Percentiles rank a stretch among this genome's conserved stretches.
These are phyloP conservation scores for Chamaetylas fuelleborni DNA, from an alignment of 2,113 vertebrate genomes.

Conservation along the genomic window DNA sequence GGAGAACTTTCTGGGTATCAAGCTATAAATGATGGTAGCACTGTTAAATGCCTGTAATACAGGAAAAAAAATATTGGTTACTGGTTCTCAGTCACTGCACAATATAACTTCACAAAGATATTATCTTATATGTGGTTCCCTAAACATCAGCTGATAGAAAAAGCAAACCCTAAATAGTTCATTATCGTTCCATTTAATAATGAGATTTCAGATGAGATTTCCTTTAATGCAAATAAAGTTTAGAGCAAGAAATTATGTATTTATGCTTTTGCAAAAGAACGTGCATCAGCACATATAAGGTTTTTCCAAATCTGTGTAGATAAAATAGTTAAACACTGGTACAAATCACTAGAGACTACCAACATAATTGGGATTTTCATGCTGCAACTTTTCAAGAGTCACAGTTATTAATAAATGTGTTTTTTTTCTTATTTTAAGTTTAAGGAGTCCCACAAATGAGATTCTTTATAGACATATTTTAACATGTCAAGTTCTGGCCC, in stretches of 20 bases:
- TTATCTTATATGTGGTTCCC: fast-evolving
- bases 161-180: not conserved
- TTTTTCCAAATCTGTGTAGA: not conserved
- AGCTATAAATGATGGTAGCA: not conserved
- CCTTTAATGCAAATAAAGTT: not conserved
- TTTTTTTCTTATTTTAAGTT: not conserved
- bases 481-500: not conserved
- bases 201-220: not conserved
- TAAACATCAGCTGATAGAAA: not conserved
- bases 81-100: not conserved
- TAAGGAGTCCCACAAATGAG: not conserved
- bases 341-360: not conserved
- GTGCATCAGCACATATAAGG: not conserved
- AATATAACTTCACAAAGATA: not conserved
- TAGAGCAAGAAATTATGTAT: not conserved
- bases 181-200: not conserved
- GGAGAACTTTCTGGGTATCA: not conserved
- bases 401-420: not conserved
- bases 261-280: not conserved
- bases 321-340: not conserved
- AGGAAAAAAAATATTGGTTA: not conserved
- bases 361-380: not conserved
- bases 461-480: not conserved
- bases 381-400: not conserved
- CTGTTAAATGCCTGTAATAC: not conserved